These are phyloP conservation scores for Chrysogorgia sp. DNA, from an alignment of 92 coral and sea anemone genomes.

Conservation along the genomic window DNA sequence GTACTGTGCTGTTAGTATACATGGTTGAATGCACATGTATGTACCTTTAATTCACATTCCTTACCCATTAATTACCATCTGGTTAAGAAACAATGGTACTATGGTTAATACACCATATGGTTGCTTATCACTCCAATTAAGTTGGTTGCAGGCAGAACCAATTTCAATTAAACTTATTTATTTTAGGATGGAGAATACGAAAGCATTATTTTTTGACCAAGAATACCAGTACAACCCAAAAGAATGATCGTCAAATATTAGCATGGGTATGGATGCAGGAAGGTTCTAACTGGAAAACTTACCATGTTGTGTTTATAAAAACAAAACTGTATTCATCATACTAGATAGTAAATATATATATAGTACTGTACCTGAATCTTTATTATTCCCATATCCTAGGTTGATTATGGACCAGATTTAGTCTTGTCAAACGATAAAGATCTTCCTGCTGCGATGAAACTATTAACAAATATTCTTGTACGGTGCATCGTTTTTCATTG, in stretches of 20 bases:
- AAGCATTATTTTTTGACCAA: constrained; percentile 82
- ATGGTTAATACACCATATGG: too few species aligned
- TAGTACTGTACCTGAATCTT: background rate
- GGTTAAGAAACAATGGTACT: too few species aligned
- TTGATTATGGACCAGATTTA: constrained; percentile 89
- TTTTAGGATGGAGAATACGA: constrained; percentile 85
- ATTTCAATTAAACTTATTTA: background rate
- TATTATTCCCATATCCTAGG: constrained; percentile 56
- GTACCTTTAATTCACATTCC: too few species aligned
- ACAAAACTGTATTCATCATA: background rate
- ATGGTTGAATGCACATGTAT: too few species aligned
- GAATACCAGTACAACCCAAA: constrained; percentile 79
- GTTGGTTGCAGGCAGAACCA: too few species aligned
- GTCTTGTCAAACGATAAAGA: constrained; percentile 75
- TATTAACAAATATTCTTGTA: constrained; percentile 82
- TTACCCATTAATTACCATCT: too few species aligned
- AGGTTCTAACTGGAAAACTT: background rate
- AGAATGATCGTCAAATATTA: constrained; percentile 79
- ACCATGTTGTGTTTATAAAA: too few species aligned
- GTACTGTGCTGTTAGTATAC: too few species aligned
- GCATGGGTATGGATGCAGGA: constrained; percentile 72
- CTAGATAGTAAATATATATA: background rate
- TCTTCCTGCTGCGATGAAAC: constrained; percentile 75
- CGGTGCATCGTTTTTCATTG: background rate
- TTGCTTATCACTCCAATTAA: too few species aligned